Evolutionary conservation across 2,888 invertebrate species (phyloP), one percentile per base, ranked within the genome.

Genomic region (Lithophane ornitopus): DNA sequence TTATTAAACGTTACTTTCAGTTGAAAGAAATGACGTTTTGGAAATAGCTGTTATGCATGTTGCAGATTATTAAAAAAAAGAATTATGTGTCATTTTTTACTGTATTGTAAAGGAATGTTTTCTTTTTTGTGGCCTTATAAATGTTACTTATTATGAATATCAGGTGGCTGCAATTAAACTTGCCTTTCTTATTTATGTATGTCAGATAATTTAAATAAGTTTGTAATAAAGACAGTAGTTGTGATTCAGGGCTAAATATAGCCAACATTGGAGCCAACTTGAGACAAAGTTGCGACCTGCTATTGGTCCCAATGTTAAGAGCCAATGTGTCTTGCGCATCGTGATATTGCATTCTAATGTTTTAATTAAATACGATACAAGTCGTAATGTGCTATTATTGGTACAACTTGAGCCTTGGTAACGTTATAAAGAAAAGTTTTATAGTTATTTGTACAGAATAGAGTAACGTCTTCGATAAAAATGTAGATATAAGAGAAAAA

Each of bases 61-160:
- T 85, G 71, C 81, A 70, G 52, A 80, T 73, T 71, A 76, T 78
- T 65, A 74, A 70, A 77, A 72, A 67, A 78, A 81, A 71, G 63
- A 70, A 72, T 70, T 67, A 56, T 61, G 71, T 82, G 81, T 88
- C 70, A 63, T 71, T 74, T 75, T 86, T 62, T 78, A 80, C 58
- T 84, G 82, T 87, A 85, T 58, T 79, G 70, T 77, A 82, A 81
- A 86, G 74, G 41, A 78, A 62, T 68, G 52, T 86, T 86, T 89
- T 86, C 85, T 74, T 86, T 89, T 88, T 87, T 84, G 90, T 90
- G 90, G 91, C 91, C 91, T 91, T 91, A 90, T 88, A 80, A 86
- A 83, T 88, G 87, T 90, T 90, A 89, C 84, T 82, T 87, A 84
- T 85, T 89, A 76, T 81, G 56, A 65, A 80, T 79, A 81, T 84